Conservation (phyloP, 35 echinoderm and acorn worm genomes). For the Ophiothrix spiculata region DNA sequence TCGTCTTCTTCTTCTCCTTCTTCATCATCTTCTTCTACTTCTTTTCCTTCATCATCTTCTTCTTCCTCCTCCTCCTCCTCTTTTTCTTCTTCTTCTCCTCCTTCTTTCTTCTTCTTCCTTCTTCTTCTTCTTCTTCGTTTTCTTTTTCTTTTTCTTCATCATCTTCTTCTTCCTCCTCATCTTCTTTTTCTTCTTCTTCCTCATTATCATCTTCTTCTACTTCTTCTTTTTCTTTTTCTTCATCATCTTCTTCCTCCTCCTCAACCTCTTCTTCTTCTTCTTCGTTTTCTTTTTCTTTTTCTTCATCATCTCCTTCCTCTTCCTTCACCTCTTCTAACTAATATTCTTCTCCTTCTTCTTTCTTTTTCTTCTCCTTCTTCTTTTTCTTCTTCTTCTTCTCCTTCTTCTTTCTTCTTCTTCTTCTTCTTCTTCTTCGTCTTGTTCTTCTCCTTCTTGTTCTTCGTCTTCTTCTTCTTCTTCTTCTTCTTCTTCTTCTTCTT, state of each 20-base stretch:
- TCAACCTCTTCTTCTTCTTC: too few relatives aligned
- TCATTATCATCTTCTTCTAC: background rate
- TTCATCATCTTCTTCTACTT: background rate
- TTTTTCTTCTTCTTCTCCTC: background rate
- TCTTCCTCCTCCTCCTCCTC: background rate
- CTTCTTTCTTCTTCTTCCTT: background rate
- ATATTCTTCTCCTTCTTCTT: background rate
- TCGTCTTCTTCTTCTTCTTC: too few relatives aligned
- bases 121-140: too few relatives aligned
- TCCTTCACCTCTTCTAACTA: background rate
- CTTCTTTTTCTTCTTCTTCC: too few relatives aligned
- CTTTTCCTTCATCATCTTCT: background rate
- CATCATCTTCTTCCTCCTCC: background rate
- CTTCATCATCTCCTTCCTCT: background rate
- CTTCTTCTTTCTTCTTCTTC: background rate
- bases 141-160: background rate
- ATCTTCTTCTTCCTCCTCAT: background rate
- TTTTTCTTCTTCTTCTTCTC: background rate
- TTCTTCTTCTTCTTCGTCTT: too few relatives aligned
- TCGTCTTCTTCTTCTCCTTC: too few relatives aligned
- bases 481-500: constrained; percentile 1
- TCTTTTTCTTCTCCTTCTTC: background rate
- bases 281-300: background rate
- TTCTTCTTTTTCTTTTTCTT: background rate
- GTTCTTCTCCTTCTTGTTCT: too few relatives aligned